phyloP scores from a whole-genome alignment of 2,113 vertebrate species.

The Cyanocitta stelleri region DNA sequence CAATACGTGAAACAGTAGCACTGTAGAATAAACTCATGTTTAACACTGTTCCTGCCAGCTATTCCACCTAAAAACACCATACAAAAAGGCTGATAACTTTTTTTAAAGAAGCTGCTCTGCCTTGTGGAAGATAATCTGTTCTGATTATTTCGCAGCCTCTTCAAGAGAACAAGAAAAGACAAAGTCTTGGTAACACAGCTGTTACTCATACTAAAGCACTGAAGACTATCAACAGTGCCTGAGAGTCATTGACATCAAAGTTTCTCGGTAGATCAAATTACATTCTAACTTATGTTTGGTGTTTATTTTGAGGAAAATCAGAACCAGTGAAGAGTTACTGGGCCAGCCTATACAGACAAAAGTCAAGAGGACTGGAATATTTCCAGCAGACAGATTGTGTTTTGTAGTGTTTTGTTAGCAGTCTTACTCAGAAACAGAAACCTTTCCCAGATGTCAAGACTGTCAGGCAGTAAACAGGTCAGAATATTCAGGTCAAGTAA shows the following conservation, averaged over 20 bases:
- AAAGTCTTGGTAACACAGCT: not conserved
- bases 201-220: not conserved
- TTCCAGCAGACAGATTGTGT: not conserved
- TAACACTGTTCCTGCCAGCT: not conserved
- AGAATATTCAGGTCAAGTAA: not conserved
- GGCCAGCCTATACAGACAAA: not conserved
- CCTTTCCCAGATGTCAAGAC: not conserved
- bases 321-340: not conserved
- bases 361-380: not conserved
- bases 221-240: not conserved
- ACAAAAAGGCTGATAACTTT: not conserved
- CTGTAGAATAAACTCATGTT: not conserved
- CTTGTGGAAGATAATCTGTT: not conserved
- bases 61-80: not conserved
- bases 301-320: conserved; percentile 1
- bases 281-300: not conserved
- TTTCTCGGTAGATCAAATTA: not conserved
- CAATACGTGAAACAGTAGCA: not conserved
- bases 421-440: not conserved
- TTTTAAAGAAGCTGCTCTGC: not conserved
- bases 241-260: not conserved
- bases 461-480: not conserved
- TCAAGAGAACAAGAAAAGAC: not conserved
- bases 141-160: not conserved
- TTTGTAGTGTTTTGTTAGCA: not conserved